Percentiles rank a stretch among this genome's conserved stretches.
Evolutionary conservation across 2,113 vertebrate species (phyloP).

Genomic region (Nymphicus hollandicus): DNA sequence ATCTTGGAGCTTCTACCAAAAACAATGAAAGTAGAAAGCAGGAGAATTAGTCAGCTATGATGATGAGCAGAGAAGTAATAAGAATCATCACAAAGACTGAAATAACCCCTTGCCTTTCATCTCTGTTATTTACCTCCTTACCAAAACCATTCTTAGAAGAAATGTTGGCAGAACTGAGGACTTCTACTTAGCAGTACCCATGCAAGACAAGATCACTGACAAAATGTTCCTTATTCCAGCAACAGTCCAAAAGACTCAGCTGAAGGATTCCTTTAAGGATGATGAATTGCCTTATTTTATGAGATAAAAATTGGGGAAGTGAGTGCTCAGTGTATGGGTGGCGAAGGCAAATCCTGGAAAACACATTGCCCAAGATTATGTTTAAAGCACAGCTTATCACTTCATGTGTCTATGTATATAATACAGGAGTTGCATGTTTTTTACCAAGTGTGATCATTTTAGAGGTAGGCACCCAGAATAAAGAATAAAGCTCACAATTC

Average conservation of each 20-base stretch:
- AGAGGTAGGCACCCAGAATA: not conserved
- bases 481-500: not conserved
- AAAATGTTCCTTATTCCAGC: not conserved
- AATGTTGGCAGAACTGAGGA: not conserved
- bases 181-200: not conserved
- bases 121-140: not conserved
- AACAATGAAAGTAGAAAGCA: not conserved
- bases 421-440: not conserved
- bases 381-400: not conserved
- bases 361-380: not conserved
- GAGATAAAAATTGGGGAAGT: not conserved
- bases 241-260: not conserved
- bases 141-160: not conserved
- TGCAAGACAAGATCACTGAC: not conserved
- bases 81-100: not conserved
- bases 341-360: not conserved
- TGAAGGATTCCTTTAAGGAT: not conserved
- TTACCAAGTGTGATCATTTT: not conserved
- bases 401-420: not conserved
- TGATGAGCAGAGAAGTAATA: not conserved
- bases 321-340: not conserved
- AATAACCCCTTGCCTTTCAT: not conserved
- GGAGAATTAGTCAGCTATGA: not conserved
- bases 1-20: not conserved
- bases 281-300: not conserved